These are phyloP conservation scores for Platycnemis pennipes DNA, from an alignment of 2,888 invertebrate genomes.

Conservation along the genomic window DNA sequence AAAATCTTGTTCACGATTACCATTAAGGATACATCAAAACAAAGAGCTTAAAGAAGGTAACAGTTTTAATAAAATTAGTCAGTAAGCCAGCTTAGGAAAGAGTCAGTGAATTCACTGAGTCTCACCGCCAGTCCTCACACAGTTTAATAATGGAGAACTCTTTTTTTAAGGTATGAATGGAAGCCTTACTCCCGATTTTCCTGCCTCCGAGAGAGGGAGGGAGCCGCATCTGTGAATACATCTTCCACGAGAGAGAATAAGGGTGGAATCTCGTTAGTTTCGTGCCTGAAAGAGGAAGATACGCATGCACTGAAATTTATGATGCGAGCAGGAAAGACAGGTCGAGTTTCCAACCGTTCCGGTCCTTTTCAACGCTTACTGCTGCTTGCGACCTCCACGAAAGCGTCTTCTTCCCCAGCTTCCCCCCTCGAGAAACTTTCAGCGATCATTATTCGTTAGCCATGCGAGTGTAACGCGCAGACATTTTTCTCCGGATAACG, in stretches of 20 bases:
- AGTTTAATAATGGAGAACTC: neutral
- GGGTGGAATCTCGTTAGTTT: neutral
- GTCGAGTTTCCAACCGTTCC: neutral
- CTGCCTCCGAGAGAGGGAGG: too few species aligned
- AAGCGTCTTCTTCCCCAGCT: neutral
- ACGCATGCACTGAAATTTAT: neutral
- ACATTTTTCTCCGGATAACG: neutral
- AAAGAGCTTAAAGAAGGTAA: too few species aligned
- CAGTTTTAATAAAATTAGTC: too few species aligned
- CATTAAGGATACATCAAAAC: too few species aligned
- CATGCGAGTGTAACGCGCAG: neutral
- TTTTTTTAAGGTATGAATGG: neutral
- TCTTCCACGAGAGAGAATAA: neutral
- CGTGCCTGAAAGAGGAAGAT: neutral
- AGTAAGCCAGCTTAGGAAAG: too few species aligned
- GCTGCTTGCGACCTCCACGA: neutral
- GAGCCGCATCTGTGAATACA: neutral
- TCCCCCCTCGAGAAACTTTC: neutral
- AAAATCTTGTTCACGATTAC: too few species aligned
- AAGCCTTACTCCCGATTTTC: too few species aligned
- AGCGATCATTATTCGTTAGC: neutral
- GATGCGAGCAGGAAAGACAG: neutral
- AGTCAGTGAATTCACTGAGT: neutral
- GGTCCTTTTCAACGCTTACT: neutral
- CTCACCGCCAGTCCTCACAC: neutral